Percentiles rank a stretch among this genome's conserved stretches.
phyloP scores from a whole-genome alignment of 2,113 vertebrate species.

The Melanotaenia duboulayi region DNA sequence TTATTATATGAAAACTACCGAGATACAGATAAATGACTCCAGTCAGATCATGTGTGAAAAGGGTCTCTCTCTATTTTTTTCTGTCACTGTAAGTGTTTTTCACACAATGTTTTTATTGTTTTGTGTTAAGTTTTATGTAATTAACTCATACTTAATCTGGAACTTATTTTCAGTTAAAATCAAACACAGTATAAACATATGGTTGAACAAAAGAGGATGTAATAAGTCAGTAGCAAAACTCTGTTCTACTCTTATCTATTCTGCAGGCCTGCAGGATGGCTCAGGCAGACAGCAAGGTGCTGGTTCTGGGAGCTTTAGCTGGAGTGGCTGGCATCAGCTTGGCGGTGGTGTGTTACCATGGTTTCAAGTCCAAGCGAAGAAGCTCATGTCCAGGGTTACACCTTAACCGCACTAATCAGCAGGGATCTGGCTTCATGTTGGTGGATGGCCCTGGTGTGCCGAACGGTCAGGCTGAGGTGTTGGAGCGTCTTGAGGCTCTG shows the following conservation, averaged over 20 bases:
- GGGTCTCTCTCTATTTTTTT: too few relatives aligned
- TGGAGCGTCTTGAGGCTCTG: conserved; percentile 89
- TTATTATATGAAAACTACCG: too few relatives aligned
- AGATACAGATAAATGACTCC: too few relatives aligned
- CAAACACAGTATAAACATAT: background rate
- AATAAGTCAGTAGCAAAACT: background rate
- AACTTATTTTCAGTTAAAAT: background rate
- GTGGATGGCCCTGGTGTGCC: conserved; percentile 57
- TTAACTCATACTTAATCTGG: background rate
- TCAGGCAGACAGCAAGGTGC: conserved; percentile 84
- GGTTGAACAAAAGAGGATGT: background rate
- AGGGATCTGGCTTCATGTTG: conserved; percentile 44
- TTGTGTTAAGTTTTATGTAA: background rate
- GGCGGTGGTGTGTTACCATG: conserved; percentile 84
- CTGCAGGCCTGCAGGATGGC: conserved; percentile 83
- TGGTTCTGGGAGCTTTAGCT: conserved; percentile 88
- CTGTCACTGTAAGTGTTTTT: too few relatives aligned
- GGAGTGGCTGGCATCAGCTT: conserved; percentile 90
- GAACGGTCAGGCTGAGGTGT: conserved; percentile 87
- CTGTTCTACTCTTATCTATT: too few relatives aligned
- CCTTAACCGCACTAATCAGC: conserved; percentile 51
- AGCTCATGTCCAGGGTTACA: conserved; percentile 9
- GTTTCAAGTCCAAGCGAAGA: conserved; percentile 57
- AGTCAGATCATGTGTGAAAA: too few relatives aligned
- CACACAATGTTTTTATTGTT: background rate